Evolutionary conservation across 2,888 invertebrate species (phyloP).

Genomic region (Stegana nigrithorax): DNA sequence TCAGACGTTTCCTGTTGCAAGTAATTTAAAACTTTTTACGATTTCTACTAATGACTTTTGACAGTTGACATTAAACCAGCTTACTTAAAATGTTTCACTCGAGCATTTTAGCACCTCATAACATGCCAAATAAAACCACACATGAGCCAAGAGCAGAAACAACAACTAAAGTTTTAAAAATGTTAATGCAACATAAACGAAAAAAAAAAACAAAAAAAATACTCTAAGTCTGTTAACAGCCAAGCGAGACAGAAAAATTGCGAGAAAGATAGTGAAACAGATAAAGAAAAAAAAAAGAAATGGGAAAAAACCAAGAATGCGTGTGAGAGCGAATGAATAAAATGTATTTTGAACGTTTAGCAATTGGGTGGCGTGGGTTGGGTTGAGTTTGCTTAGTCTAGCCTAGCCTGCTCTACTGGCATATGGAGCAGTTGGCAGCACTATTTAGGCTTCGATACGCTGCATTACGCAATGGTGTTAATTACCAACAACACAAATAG

Average conservation of each 20-base stretch:
- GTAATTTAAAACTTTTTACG: conserved; percentile 10
- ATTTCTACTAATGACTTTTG: conserved; percentile 22
- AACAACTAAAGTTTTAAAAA: conserved; percentile 36
- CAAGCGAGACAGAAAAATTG: conserved; percentile 6
- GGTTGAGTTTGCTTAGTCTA: conserved; percentile 33
- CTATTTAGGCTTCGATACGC: conserved; percentile 66
- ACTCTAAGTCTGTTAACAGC: background rate
- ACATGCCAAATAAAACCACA: conserved; percentile 2
- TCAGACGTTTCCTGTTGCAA: background rate
- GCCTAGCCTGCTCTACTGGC: background rate
- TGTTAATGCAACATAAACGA: conserved; percentile 20
- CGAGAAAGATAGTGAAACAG: conserved; percentile 6
- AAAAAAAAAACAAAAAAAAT: background rate
- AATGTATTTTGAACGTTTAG: no score
- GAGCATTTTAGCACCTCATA: conserved; percentile 43
- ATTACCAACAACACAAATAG: conserved; percentile 57
- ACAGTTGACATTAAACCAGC: conserved; percentile 36
- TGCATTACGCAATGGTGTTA: conserved; percentile 68
- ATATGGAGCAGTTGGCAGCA: conserved; percentile 45
- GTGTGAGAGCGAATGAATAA: no score
- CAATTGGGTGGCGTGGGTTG: conserved; percentile 38
- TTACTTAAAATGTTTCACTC: conserved; percentile 41
- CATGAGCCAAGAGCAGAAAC: conserved; percentile 21
- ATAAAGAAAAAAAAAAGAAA: no score
- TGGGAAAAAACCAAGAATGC: no score